phyloP scores from a whole-genome alignment of 2,797 vertebrate species.

The Simalia tracyae region DNA sequence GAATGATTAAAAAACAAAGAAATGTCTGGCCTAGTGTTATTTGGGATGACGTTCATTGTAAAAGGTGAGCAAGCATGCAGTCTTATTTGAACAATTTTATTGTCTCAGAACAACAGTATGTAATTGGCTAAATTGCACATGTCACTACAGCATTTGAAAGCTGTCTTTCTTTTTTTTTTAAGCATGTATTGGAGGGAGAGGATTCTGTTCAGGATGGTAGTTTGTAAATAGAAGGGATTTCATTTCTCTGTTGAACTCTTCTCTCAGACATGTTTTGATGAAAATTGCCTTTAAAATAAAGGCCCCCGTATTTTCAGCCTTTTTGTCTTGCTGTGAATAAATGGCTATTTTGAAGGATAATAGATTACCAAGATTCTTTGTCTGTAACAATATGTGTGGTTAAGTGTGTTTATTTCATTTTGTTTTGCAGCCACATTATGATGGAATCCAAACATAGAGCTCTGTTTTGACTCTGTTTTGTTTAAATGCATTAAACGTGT shows the following conservation, averaged over 20 bases:
- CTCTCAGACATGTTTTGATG: background rate
- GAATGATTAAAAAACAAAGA: background rate
- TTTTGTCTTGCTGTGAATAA: background rate
- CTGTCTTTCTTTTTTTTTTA: background rate
- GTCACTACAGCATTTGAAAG: background rate
- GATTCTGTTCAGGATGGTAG: background rate
- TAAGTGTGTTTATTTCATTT: background rate
- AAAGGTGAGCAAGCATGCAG: background rate
- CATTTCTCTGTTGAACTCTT: background rate
- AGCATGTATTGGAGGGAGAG: background rate
- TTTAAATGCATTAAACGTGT: background rate
- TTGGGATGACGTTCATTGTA: background rate
- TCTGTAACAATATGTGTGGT: no score
- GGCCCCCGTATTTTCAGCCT: background rate
- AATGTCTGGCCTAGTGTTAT: background rate
- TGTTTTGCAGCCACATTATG: background rate
- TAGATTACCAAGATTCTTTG: background rate
- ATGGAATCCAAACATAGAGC: background rate
- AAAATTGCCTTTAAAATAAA: background rate
- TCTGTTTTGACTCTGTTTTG: background rate
- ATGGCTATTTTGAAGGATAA: background rate
- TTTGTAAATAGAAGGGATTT: background rate
- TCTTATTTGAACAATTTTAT: background rate
- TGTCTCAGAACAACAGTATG: background rate
- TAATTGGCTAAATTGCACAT: background rate